These are phyloP conservation scores for silkworm (Bombyx mori) DNA, from an alignment of 1,140 invertebrate species.

Conservation along the genomic window ASM3026992v2 NC_085116.1:8329501-8330000, in stretches of 20 bases:
- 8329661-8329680: conserved; percentile 72
- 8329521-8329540: no score
- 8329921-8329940: conserved; percentile 74
- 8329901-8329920: conserved; percentile 71
- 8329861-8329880: conserved; percentile 71
- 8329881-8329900: conserved; percentile 66
- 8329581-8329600: conserved; percentile 76
- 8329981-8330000: conserved; percentile 41
- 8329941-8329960: conserved; percentile 91
- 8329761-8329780: conserved; percentile 52
- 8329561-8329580: conserved; percentile 2
- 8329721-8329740: background rate
- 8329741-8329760: background rate
- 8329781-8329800: conserved; percentile 67
- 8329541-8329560: no score
- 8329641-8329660: conserved; percentile 81
- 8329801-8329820: conserved; percentile 77
- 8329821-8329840: conserved; percentile 74
- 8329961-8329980: conserved; percentile 80
- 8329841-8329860: conserved; percentile 74
- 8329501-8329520: no score
- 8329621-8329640: conserved; percentile 74
- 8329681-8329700: conserved; percentile 60
- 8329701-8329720: background rate
- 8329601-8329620: conserved; percentile 76